phyloP scores from a whole-genome alignment of 92 coral and sea anemone genomes.

The Metridium senile region DNA sequence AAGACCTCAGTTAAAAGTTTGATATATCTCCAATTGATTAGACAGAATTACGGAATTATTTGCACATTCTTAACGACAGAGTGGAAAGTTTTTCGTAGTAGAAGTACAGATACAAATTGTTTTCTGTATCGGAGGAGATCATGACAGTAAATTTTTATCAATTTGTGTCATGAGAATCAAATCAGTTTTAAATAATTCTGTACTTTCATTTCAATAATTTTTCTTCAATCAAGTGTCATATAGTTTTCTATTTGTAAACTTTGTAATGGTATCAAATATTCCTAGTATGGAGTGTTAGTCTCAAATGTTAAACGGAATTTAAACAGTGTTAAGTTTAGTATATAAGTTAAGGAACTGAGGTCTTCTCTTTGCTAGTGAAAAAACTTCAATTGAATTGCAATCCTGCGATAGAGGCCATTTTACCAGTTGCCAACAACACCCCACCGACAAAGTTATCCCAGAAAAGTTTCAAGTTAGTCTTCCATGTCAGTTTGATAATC shows the following conservation, averaged over 20 bases:
- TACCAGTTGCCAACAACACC: constrained; percentile 32
- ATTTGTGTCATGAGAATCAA: no score
- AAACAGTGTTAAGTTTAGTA: neutral
- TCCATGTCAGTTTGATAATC: constrained; percentile 37
- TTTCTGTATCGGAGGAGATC: neutral
- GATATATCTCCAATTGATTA: no score
- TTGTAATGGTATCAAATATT: no score
- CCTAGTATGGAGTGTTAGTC: neutral
- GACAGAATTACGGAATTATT: no score
- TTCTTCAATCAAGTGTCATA: neutral
- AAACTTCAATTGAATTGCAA: constrained; percentile 32
- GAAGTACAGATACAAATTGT: neutral
- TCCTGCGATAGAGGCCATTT: constrained; percentile 24
- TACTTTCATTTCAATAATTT: neutral
- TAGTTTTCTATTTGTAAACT: no score
- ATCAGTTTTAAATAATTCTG: no score
- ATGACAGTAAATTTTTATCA: neutral
- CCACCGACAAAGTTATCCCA: constrained; percentile 15
- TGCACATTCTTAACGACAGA: no score
- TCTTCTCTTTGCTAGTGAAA: constrained; percentile 35
- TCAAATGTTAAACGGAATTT: neutral
- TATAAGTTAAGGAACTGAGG: constrained; percentile 20
- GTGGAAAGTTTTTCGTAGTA: no score
- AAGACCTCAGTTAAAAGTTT: no score
- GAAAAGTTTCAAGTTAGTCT: constrained; percentile 27